phyloP scores from a whole-genome alignment of 2,113 vertebrate species.

The Vireo altiloquus region DNA sequence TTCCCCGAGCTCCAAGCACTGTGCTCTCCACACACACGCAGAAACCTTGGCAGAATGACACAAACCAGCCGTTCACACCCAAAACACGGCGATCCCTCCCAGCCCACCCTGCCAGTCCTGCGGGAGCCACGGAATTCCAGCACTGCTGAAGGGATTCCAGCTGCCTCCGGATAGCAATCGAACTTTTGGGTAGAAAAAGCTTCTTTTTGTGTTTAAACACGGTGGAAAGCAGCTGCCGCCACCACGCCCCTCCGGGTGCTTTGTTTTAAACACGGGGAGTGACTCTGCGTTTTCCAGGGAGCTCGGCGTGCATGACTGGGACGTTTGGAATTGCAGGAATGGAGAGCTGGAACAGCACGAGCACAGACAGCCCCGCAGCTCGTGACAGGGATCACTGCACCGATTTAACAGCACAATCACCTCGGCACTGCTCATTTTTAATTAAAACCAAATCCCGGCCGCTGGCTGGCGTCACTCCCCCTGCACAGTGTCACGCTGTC shows the following conservation, averaged over 20 bases:
- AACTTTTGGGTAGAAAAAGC: not conserved
- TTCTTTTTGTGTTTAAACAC: not conserved
- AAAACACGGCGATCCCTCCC: too few species aligned
- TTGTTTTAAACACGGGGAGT: not conserved
- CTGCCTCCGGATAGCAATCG: not conserved
- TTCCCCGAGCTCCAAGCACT: too few species aligned
- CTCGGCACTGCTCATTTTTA: not conserved
- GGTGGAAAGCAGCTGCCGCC: not conserved
- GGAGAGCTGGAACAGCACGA: accelerated
- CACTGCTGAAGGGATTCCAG: not conserved
- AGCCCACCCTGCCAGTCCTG: accelerated
- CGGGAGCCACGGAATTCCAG: accelerated
- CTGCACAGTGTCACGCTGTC: not conserved
- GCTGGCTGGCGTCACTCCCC: not conserved
- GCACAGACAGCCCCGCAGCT: not conserved
- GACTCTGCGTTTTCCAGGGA: accelerated
- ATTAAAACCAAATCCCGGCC: not conserved
- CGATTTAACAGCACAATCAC: not conserved
- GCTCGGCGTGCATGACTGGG: not conserved
- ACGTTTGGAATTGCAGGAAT: not conserved
- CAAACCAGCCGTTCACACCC: too few species aligned
- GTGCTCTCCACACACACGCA: too few species aligned
- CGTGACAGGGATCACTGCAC: not conserved
- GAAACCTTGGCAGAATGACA: too few species aligned
- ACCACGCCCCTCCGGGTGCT: too few species aligned